Evolutionary conservation across 2,888 invertebrate genomes (phyloP).

Genomic region (Cylindroiulus punctatus): DNA sequence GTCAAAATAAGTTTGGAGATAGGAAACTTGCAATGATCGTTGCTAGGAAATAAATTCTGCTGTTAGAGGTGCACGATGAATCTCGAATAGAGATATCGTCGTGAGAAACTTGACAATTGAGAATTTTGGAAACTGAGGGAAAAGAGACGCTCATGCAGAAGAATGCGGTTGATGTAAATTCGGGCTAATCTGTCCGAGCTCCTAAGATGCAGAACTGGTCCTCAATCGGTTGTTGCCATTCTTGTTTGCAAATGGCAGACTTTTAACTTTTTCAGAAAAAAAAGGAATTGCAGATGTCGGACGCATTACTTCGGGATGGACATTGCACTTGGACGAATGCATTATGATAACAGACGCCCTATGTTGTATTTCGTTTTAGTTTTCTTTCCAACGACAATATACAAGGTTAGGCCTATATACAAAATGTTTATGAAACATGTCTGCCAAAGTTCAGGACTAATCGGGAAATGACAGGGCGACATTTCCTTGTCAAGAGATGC

Average conservation of each 20-base stretch:
- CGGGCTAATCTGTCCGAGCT: neutral
- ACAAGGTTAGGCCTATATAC: no score
- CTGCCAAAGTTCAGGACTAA: neutral
- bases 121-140: neutral
- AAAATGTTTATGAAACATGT: neutral
- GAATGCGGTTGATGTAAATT: neutral
- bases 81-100: neutral
- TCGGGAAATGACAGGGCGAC: no score
- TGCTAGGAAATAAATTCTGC: neutral
- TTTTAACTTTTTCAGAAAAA: neutral
- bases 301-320: neutral
- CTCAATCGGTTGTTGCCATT: neutral
- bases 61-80: neutral
- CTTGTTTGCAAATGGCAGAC: constrained; percentile 23
- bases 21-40: neutral
- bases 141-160: neutral
- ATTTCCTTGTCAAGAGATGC: no score
- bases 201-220: constrained; percentile 6
- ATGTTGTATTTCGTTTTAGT: neutral
- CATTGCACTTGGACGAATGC: no score
- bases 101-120: neutral
- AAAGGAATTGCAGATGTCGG: neutral
- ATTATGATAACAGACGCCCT: no score
- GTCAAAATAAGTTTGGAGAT: neutral
- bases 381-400: neutral